These are phyloP conservation scores for Panthera uncia DNA, from an alignment of 2,113 vertebrate genomes.

Conservation along the genomic window DNA sequence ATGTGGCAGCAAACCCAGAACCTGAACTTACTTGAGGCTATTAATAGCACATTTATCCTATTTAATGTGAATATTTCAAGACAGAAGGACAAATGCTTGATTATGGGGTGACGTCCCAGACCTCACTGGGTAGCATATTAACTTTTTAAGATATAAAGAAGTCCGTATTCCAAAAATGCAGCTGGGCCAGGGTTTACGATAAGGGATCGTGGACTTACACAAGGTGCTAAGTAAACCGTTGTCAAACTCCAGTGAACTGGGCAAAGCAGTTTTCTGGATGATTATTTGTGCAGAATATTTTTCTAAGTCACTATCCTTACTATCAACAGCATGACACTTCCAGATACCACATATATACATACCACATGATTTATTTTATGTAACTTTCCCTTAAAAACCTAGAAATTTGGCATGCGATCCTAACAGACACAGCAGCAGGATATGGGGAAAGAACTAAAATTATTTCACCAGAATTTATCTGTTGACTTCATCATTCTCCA, in stretches of 20 bases:
- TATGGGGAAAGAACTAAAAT: background rate
- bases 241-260: background rate
- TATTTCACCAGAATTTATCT: slow-evolving; percentile 14
- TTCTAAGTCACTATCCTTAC: background rate
- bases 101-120: background rate
- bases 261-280: background rate
- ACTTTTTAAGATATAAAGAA: background rate
- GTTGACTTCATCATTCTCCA: slow-evolving; percentile 34
- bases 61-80: background rate
- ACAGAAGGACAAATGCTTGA: background rate
- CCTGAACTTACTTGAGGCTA: background rate
- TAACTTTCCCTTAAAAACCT: slow-evolving; percentile 11
- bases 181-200: background rate
- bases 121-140: background rate
- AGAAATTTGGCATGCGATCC: background rate
- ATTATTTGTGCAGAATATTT: background rate
- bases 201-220: background rate
- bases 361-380: background rate
- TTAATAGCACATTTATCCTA: background rate
- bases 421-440: background rate
- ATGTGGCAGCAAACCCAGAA: background rate
- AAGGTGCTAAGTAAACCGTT: background rate
- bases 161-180: slow-evolving; percentile 30
- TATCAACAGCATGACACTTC: background rate
- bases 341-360: background rate